Evolutionary conservation across 1,140 invertebrate species (phyloP), one percentile per base, ranked within the genome.

Genomic region (Bemisia tabaci): DNA sequence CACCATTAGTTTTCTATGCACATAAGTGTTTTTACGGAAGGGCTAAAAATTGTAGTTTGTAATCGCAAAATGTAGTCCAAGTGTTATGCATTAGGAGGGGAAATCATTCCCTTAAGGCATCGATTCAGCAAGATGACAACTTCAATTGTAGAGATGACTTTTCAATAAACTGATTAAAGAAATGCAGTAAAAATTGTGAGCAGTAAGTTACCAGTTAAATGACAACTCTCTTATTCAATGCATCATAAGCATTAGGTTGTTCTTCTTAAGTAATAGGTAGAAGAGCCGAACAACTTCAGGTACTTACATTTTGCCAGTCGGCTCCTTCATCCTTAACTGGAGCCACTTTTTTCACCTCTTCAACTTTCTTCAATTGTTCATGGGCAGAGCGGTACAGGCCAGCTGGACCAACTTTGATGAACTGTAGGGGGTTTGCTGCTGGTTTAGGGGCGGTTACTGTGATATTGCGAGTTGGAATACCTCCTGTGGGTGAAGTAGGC

Each of bases 261-360:
- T 33, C 21, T n/a, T 33, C 23, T 2, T 5, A 22, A 33, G 1
- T 33, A 1, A 33, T 39, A 26, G 12, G 12, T 12, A 5, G 21
- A 12, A 11, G 11, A 63, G 9, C 39, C 48, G 22, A 23, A 39
- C 25, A 39, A 23, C 58, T 12, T 9, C 12, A 12, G n/a, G 26
- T 5, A 81, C 87, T 87, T 79, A 95, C 92, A 79, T 88, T 88
- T 80, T 94, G 91, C 93, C 93, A 95, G 74, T 94, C 92, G 76
- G 92, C 90, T 61, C 89, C 87, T 71, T 94, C 89, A 75, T 91
- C 87, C 70, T 82, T 81, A n/a, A n/a, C n/a, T 0, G 84, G 79
- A 63, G 88, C 85, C 73, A 89, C 85, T 70, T 88, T 87, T 74
- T 90, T 90, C 26, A 91, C 86, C 74, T 92, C 88, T 73, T 92